phyloP scores from a whole-genome alignment of 1,140 invertebrate species.

The Yoshiicerus persimilis region DNA sequence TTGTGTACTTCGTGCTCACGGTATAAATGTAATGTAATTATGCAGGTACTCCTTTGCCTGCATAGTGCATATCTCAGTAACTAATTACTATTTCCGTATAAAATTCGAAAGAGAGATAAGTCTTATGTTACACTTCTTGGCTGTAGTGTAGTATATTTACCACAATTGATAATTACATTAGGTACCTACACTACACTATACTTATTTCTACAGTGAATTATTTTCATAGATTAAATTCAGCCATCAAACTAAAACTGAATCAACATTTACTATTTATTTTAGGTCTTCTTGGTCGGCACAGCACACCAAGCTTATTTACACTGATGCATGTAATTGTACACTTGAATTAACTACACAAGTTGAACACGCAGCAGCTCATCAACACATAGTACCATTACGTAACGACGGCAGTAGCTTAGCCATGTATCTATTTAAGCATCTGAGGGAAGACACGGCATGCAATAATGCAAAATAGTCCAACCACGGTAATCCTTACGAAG shows the following conservation, averaged over 20 bases:
- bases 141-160: neutral
- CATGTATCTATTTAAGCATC: neutral
- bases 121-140: neutral
- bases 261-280: neutral
- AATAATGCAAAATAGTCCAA: neutral
- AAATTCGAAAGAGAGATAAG: neutral
- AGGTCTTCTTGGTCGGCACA: neutral
- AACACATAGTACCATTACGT: neutral
- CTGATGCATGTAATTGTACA: constrained; percentile 25
- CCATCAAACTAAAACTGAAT: neutral
- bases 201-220: neutral
- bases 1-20: neutral
- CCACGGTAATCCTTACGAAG: neutral
- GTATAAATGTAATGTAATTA: neutral
- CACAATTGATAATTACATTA: neutral
- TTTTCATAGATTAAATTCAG: neutral
- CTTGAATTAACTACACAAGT: constrained; percentile 19
- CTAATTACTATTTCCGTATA: neutral
- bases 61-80: neutral
- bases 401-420: neutral
- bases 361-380: constrained; percentile 2
- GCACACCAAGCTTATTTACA: neutral
- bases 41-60: neutral
- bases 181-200: neutral
- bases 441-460: neutral